Evolutionary conservation across 2,888 invertebrate genomes (phyloP), one percentile per base, ranked within the genome.

Genomic region (Napeogenes sylphis): DNA sequence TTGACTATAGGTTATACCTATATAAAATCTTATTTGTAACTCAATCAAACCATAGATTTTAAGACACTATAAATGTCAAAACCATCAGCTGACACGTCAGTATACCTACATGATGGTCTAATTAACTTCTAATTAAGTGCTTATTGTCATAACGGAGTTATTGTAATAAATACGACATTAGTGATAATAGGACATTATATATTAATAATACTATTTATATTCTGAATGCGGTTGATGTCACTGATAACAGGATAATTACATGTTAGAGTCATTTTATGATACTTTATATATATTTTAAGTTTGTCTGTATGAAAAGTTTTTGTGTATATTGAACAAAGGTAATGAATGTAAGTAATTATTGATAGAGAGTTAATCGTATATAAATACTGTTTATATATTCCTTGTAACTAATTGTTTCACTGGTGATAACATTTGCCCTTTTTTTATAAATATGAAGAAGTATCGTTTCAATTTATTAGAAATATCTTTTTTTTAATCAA

Each of bases 141-240:
- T 80, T 80, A 79, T 76, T 74, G 68, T 73, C 72, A 75, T 77
- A 79, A 73, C 77, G 67, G 72, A 70, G 72, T 75, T 83, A 80
- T 83, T 84, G 79, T 75, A 74, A 85, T 82, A 80, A 82, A 83
- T 84, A 78, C 74, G 78, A 82, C 80, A 85, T 85, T 84, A 73
- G 72, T 78, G 79, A 79, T 78, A 77, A 56, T 55, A 54, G 59
- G 65, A 58, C 58, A 54, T 61, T 64, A 58, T 46, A 46, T 56
- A 63, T 65, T 65, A 63, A 65, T 65, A 65, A 63, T 56, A 38
- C 59, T 62, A 63, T 70, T 67, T 66, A 68, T 67, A 70, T 66
- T 67, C 58, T 55, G 55, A 35, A 51, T 57, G 61, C 61, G 54
- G 62, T 59, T 62, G 45, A 38, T 47, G 12, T 42, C 13, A 51